phyloP scores from a whole-genome alignment of 2,113 vertebrate genomes.

The Cardinalis cardinalis region DNA sequence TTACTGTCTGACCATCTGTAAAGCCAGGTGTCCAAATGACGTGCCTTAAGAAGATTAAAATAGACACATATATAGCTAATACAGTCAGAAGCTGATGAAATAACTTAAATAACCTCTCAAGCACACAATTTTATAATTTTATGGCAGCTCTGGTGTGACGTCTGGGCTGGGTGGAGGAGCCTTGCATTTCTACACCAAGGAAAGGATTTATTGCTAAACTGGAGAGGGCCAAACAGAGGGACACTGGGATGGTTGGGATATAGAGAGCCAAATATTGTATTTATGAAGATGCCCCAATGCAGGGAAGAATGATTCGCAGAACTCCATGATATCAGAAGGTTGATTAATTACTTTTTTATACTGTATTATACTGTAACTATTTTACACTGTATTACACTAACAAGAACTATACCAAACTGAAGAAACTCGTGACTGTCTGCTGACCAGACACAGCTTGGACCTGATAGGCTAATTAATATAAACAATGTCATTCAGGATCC shows the following conservation, averaged over 20 bases:
- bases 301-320: too few species aligned
- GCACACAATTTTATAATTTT: background rate
- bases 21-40: slow-evolving; percentile 27
- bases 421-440: too few species aligned
- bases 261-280: background rate
- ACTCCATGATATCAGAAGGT: too few species aligned
- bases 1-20: slow-evolving; percentile 27
- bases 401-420: too few species aligned
- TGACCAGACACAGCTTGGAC: too few species aligned
- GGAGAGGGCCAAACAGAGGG: background rate
- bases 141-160: background rate
- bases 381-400: too few species aligned
- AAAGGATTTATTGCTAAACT: background rate
- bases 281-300: too few species aligned
- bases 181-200: background rate
- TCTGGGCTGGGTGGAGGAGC: background rate
- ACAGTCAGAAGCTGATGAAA: background rate
- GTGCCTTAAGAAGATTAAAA: background rate
- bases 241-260: too few species aligned
- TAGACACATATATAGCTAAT: background rate
- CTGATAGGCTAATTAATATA: too few species aligned
- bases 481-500: too few species aligned
- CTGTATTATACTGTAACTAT: too few species aligned
- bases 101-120: background rate
- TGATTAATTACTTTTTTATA: too few species aligned